A percentile compares a stretch with the other conserved stretches of the same genome.
Evolutionary conservation across 2,888 invertebrate species (phyloP).

Genomic region (Polyommatus iphigenia): DNA sequence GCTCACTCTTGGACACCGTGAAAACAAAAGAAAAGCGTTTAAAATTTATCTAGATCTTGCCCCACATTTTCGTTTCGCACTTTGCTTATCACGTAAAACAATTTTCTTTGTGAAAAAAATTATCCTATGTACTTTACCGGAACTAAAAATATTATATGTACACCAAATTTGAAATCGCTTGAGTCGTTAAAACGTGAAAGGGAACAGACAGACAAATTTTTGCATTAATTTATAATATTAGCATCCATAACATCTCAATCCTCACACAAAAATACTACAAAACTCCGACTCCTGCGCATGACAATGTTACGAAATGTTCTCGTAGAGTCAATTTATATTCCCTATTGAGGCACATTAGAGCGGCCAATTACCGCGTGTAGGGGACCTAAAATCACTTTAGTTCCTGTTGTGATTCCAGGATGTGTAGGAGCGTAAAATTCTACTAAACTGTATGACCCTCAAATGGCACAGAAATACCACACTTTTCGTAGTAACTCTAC

Average conservation of each 20-base stretch:
- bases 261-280: background rate
- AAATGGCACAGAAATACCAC: background rate
- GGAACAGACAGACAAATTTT: too few relatives aligned
- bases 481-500: too few relatives aligned
- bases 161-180: too few relatives aligned
- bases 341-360: constrained; percentile 69
- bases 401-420: constrained; percentile 27
- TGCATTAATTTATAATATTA: background rate
- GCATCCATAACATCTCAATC: background rate
- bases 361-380: constrained; percentile 45
- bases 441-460: background rate
- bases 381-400: constrained; percentile 43
- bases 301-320: constrained; percentile 43
- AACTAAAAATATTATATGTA: too few relatives aligned
- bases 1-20: too few relatives aligned
- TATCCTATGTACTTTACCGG: too few relatives aligned
- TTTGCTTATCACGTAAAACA: too few relatives aligned
- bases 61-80: too few relatives aligned
- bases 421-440: constrained; percentile 1
- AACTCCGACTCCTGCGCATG: background rate
- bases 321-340: constrained; percentile 70
- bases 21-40: too few relatives aligned
- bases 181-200: too few relatives aligned
- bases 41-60: too few relatives aligned
- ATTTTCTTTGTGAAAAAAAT: too few relatives aligned